Evolutionary conservation across 1,140 invertebrate genomes (phyloP), one percentile per base, ranked within the genome.

Genomic region (Cyrtorhinus lividipennis): DNA sequence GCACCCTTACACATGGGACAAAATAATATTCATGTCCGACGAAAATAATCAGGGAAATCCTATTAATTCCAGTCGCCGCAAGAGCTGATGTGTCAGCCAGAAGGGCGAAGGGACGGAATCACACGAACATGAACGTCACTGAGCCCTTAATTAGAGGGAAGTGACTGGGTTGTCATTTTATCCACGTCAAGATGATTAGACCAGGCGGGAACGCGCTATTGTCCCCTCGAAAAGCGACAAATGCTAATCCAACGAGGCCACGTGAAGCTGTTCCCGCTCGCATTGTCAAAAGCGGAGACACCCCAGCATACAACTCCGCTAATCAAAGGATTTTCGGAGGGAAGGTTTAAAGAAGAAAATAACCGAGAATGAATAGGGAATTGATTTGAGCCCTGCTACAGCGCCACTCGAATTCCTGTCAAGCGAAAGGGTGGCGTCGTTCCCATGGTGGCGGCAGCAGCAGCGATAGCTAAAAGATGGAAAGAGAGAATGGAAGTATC

Each of bases 181-280:
- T 53, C 48, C 48, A 53, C 48, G 48, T 53, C 48, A 53, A 53
- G 48, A 53, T 53, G 48, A 53, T 53, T 53, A 53, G 48, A 53
- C 12, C 48, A 53, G 48, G 20, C 5, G 10, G 48, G 10, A 10
- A 20, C 48, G 20, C 48, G 10, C 48, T 53, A 53, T 53, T 53
- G 48, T 53, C 48, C 48, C 10, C 5, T 53, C 48, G 10, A 3
- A 20, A 10, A 10, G 8, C 20, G 48, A 22, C 18, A 20, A 53
- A 53, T 53, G 48, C 20, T 53, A 53, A 53, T 53, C 48, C 30
- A 38, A 15, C 30, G 30, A 5, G 48, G 8, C 10, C 48, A 53
- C 48, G 48, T 53, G 48, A 53, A n/a, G 8, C 38, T 10, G 38
- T 44, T n/a, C 8, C 38, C n/a, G 10, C 48, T 53, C 12, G 48